Evolutionary conservation across 2,113 vertebrate genomes (phyloP), one percentile per base, ranked within the genome.

Genomic region (Rhagologus leucostigma): DNA sequence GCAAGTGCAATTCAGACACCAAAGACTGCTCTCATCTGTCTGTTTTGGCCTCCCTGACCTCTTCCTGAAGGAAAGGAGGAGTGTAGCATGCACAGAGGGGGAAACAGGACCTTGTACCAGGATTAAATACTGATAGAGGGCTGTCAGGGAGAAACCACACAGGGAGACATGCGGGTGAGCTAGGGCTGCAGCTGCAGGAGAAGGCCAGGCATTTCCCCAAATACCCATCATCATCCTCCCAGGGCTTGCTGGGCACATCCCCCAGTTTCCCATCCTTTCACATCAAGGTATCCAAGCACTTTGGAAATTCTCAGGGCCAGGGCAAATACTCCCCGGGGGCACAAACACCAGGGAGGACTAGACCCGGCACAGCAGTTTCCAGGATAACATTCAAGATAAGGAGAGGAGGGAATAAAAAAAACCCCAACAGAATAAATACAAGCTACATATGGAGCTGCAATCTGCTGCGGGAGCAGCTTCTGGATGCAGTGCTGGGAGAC

Each of bases 221-320:
- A 55, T 3, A 44, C 13, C 16, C 74, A 56, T 70, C 74, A 23
- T 37, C 89, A 10, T 77, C 62, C n/a, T 64, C 39, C 23, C 37
- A 13, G 50, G 23, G 13, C 26, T 53, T 3, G 0, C 29, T 53
- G 69, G 53, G 10, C 3, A 0, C 6, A 3, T 42, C 6, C 39
- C 27, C 16, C 2, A 0, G 3, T 27, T 22, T 20, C 41, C 22
- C 63, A 21, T 24, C 29, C 32, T 20, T 65, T 79, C 75, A 50
- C 32, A 35, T 20, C 11, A 11, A 87, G 49, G 41, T 6, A 65
- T 70, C 14, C 50, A 46, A 30, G 39, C 46, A 29, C 35, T n/a
- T 3, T 26, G 69, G 47, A 81, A 71, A 56, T 64, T 74, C 39
- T 71, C 16, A 2, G 49, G 87, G n/a, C 39, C 37, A 35, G 39